These are phyloP conservation scores for Fulica atra DNA, from an alignment of 2,113 vertebrate genomes.

Conservation along the genomic window DNA sequence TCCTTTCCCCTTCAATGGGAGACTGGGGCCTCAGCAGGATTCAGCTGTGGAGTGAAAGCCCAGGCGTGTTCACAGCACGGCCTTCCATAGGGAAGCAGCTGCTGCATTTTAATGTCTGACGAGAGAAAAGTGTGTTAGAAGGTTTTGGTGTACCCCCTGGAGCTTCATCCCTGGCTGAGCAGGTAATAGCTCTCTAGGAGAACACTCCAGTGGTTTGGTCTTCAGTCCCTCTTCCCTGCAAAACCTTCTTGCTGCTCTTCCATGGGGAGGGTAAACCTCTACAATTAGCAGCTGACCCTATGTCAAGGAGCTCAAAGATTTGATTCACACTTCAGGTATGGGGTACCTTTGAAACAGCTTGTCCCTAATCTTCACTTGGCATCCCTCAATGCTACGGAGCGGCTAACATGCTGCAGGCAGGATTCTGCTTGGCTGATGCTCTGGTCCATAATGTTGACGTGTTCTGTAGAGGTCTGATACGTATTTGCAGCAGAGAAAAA, in stretches of 20 bases:
- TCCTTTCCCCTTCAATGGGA: not conserved
- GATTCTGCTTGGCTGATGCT: not conserved
- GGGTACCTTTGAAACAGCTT: not conserved
- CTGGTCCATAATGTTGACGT: not conserved
- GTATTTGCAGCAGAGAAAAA: not conserved
- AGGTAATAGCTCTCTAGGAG: constrained; percentile 11
- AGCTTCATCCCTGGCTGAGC: constrained; percentile 29
- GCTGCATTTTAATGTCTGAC: constrained; percentile 23
- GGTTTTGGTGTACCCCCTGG: constrained; percentile 13
- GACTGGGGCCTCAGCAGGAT: not conserved
- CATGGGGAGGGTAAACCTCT: not conserved
- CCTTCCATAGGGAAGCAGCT: not conserved
- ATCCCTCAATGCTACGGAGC: rapidly evolving
- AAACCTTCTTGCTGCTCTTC: not conserved
- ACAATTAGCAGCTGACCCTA: not conserved
- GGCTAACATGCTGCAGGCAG: not conserved
- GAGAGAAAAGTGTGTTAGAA: constrained; percentile 42
- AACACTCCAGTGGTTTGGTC: not conserved
- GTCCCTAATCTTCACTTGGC: not conserved
- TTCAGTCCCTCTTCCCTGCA: not conserved
- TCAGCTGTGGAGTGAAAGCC: not conserved
- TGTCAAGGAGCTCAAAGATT: not conserved
- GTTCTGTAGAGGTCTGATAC: not conserved
- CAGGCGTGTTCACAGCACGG: not conserved
- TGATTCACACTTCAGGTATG: rapidly evolving